Conservation (phyloP, 1,140 invertebrate genomes). For the Tetranychus cinnabarinus region DNA sequence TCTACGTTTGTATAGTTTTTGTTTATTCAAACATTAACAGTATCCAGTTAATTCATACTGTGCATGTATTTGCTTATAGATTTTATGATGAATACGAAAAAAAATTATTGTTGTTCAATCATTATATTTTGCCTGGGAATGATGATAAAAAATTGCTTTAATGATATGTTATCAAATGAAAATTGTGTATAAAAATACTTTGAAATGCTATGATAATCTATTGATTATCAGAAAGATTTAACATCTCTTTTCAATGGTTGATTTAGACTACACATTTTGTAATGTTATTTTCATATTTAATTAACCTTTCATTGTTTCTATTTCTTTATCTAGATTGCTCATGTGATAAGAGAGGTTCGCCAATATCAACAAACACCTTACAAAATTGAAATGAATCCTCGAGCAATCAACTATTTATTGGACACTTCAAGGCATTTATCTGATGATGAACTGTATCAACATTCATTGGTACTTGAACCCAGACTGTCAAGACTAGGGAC, state of each 20-base stretch:
- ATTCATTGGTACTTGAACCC: constrained; percentile 15
- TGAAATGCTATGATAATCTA: too few relatives aligned
- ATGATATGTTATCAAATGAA: too few relatives aligned
- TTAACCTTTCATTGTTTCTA: neutral
- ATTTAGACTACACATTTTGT: neutral
- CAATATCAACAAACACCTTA: constrained; percentile 80
- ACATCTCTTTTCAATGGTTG: neutral
- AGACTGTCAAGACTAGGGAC: constrained; percentile 8
- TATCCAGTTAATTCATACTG: too few relatives aligned
- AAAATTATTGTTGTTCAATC: too few relatives aligned
- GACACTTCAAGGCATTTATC: constrained; percentile 40
- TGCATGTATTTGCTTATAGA: too few relatives aligned
- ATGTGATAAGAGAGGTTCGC: constrained; percentile 72
- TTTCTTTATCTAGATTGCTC: constrained; percentile 45
- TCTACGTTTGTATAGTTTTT: too few relatives aligned
- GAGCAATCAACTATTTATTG: constrained; percentile 49
- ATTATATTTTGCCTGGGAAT: too few relatives aligned
- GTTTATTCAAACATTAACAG: too few relatives aligned
- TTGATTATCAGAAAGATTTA: too few relatives aligned
- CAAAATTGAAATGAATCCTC: constrained; percentile 58
- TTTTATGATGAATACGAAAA: too few relatives aligned
- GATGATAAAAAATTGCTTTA: too few relatives aligned
- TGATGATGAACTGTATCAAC: constrained; percentile 58
- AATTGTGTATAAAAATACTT: too few relatives aligned
- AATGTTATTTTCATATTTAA: neutral